Conservation (phyloP, 2,888 invertebrate genomes). For the Ligdia adustata region DNA sequence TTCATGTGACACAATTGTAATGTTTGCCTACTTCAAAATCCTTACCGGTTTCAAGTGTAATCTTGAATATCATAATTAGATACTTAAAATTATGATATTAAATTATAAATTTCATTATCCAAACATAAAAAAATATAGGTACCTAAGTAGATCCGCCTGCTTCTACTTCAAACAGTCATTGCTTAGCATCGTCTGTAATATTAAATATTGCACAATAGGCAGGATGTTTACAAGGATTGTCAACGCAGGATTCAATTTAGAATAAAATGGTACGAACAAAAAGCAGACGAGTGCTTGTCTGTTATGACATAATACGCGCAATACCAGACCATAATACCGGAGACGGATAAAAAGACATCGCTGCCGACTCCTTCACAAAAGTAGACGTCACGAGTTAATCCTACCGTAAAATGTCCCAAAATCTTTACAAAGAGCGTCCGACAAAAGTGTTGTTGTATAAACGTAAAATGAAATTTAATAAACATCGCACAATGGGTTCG, state of each 20-base stretch:
- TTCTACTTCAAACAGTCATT: slow-evolving; percentile 4
- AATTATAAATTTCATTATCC: too few species aligned
- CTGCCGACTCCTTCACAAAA: slow-evolving; percentile 64
- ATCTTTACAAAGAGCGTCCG: slow-evolving; percentile 75
- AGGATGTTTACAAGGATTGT: slow-evolving; percentile 79
- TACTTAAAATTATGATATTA: too few species aligned
- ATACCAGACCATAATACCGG: slow-evolving; percentile 75
- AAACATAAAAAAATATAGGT: too few species aligned
- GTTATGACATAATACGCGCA: slow-evolving; percentile 84
- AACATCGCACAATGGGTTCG: slow-evolving; percentile 74
- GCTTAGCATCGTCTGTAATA: slow-evolving; percentile 36
- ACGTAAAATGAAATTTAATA: slow-evolving; percentile 84
- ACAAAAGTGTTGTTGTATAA: slow-evolving; percentile 83
- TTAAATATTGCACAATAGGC: slow-evolving; percentile 66
- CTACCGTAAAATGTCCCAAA: slow-evolving; percentile 84
- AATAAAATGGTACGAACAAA: slow-evolving; percentile 70
- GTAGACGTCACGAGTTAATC: slow-evolving; percentile 74
- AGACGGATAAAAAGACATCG: slow-evolving; percentile 74
- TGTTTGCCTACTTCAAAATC: too few species aligned
- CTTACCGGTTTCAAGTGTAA: too few species aligned
- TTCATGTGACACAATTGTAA: too few species aligned
- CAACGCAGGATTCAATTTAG: slow-evolving; percentile 77
- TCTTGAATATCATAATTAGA: too few species aligned
- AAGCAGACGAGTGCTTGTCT: slow-evolving; percentile 70
- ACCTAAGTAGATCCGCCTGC: too few species aligned